Base-by-base conservation (phyloP, 2,888 invertebrate species). In the Stenoptilia bipunctidactyla region DNA sequence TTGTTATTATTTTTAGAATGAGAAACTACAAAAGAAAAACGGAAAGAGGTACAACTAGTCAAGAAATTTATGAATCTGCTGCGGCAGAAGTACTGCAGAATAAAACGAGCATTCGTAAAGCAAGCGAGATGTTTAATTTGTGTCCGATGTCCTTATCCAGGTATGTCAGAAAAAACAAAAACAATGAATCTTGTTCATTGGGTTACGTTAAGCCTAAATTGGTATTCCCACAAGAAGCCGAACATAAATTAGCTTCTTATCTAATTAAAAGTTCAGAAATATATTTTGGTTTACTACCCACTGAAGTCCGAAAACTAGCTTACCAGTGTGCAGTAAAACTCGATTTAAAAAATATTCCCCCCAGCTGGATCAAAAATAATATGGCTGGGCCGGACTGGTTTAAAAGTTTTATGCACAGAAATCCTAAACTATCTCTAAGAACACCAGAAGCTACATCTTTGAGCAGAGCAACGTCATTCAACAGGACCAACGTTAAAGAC, bases 301-400 rank as follows among this genome's bases (percentile, higher is more conserved):
- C 15, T 8, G 39, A 39, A 39, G 34, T 40, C 15, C 12, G 27
- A 15, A 30, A 30, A 30, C 30, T 30, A 30, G 30, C 30, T 10
- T 8, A 8, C 4, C 30, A 30, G 10, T 30, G 30, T 12, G 30
- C n/a, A 8, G 9, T 30, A 30, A 9, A 30, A 12, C 30, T 30
- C 35, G 20, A 20, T 20, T 20, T 20, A 20, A 20, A 20, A 20
- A 20, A 20, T 20, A 20, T 20, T 20, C 20, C 20, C 20, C 20
- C 20, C 8, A 20, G 20, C 8, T 20, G 45, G 45, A 40, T 40
- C 42, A 12, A 45, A 45, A 45, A 45, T 42, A 37, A 40, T 5
- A 36, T n/a, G 8, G 45, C 45, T 38, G 42, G 42, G 13, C 35
- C 45, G 13, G 42, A 45, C 40, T 45, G 45, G 42, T 45, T 45